Percentiles rank a stretch among this genome's conserved stretches.
phyloP scores from a whole-genome alignment of 2,113 vertebrate genomes.

The Gymnorhina tibicen region DNA sequence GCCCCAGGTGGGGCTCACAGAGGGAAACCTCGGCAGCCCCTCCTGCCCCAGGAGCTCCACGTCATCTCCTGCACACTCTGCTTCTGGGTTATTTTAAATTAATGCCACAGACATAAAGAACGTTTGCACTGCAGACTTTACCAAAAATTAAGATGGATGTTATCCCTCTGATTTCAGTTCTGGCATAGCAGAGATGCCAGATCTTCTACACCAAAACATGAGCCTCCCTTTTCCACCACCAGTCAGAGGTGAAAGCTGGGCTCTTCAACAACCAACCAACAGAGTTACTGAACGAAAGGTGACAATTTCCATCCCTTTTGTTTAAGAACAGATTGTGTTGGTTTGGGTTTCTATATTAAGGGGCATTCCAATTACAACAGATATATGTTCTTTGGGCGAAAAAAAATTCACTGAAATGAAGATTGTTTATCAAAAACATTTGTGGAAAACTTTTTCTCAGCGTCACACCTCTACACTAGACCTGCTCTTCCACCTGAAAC shows the following conservation, averaged over 20 bases:
- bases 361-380: background rate
- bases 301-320: background rate
- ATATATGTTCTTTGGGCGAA: fast-evolving
- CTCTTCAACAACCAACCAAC: background rate
- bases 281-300: background rate
- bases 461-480: background rate
- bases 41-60: background rate
- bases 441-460: background rate
- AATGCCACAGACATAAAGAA: background rate
- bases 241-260: background rate
- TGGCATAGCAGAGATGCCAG: background rate
- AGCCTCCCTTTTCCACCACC: background rate
- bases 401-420: background rate
- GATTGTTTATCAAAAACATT: background rate
- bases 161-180: background rate
- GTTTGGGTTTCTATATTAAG: background rate
- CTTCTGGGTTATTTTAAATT: background rate
- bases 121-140: background rate
- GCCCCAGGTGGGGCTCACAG: background rate
- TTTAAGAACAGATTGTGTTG: background rate
- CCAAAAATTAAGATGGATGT: background rate
- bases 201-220: background rate
- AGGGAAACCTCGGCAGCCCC: background rate
- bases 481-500: background rate
- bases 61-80: background rate